Base-by-base conservation (phyloP, 2,888 invertebrate species). In the Dynastes maya region DNA sequence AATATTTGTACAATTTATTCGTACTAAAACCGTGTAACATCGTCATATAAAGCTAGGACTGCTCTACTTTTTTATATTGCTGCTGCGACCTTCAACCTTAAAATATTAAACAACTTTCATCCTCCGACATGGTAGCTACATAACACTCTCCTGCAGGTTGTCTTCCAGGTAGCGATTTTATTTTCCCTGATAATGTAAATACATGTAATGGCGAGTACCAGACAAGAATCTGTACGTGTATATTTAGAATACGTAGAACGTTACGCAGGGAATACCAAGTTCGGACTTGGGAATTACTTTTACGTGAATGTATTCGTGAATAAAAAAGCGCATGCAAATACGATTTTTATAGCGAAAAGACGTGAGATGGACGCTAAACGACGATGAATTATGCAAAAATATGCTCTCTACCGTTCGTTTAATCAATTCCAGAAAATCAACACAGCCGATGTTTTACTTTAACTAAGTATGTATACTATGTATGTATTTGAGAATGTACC, bases 241-340 rank as follows among this genome's bases (percentile, higher is more conserved):
- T 45, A 45, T 74, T 61, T 74, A 74, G 61, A 61, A 74, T 74
- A 63, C 72, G 45, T 61, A 61, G 58, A 45, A 58, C 13, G 45
- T 8, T 61, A 61, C 61, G 72, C 45, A 74, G 58, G 72, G 61
- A 74, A 74, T 74, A 61, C 72, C 61, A 74, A 74, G n/a, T 63
- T 58, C 55, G 16, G 72, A 74, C 40, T 49, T 74, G 72, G 61
- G 72, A 74, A 74, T 74, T 74, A 74, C 72, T 63, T 74, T 63
- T 74, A 74, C 72, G 72, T 74, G 72, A 61, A 74, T 45, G 61
- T 61, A 63, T 61, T 74, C 49, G 61, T 63, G 72, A 61, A 61
- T 61, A 71, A 71, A 74, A 74, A 61, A 51, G 51, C 45, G 49
- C 40, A 74, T 61, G 72, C 72, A 74, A 74, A 74, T 74, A 49